These are phyloP conservation scores for Orientallactaga sibirica DNA, from an alignment of 2,797 vertebrate genomes.

Conservation along the genomic window DNA sequence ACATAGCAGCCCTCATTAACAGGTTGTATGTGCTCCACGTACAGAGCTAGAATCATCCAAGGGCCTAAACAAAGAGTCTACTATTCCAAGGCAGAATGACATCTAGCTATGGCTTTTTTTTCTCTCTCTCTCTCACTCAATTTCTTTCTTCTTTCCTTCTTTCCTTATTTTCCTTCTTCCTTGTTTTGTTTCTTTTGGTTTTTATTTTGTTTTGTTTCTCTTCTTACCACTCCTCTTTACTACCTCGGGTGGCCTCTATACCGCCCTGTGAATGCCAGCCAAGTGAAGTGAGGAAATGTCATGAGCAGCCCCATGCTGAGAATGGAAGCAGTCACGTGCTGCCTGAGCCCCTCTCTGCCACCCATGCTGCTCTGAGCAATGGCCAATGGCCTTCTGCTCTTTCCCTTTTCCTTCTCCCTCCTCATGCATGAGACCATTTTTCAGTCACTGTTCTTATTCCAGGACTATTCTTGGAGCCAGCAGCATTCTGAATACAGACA, in stretches of 20 bases:
- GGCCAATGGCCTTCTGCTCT: background rate
- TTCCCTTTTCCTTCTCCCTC: background rate
- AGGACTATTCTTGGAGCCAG: background rate
- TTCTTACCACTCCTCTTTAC: background rate
- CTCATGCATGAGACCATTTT: background rate
- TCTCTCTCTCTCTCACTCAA: background rate
- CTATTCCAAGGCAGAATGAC: background rate
- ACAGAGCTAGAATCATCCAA: background rate
- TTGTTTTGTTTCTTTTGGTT: no score
- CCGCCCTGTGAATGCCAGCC: background rate
- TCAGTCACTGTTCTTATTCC: rapidly evolving
- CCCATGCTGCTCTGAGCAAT: background rate
- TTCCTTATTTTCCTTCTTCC: no score
- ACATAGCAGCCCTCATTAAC: background rate
- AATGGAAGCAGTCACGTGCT: rapidly evolving
- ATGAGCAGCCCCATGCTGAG: no score
- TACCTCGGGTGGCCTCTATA: background rate
- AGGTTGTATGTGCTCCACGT: background rate
- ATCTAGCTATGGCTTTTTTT: background rate
- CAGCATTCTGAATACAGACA: background rate
- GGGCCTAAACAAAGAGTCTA: background rate
- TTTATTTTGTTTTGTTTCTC: no score
- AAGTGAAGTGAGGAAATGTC: background rate
- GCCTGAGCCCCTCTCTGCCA: rapidly evolving
- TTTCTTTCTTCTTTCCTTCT: no score